Conservation (phyloP, 2,888 invertebrate genomes). For the Pseudoips prasinana region DNA sequence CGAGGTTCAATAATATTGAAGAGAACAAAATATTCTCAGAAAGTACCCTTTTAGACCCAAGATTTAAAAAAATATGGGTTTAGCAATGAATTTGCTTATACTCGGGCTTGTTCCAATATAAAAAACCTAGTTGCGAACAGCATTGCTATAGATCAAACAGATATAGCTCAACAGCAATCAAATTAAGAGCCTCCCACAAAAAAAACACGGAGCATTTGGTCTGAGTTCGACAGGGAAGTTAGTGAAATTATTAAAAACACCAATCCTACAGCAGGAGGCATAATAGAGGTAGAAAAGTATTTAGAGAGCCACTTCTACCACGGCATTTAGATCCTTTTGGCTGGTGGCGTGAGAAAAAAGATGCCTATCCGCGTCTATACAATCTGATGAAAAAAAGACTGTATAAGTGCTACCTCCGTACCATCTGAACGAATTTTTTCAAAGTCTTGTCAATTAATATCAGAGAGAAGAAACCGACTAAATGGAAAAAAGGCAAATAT, state of each 20-base stretch:
- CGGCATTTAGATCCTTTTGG: background rate
- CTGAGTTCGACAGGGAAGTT: slow-evolving; percentile 2
- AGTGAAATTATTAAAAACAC: slow-evolving; percentile 1
- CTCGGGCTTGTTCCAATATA: background rate
- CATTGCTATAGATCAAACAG: background rate
- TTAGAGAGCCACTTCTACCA: too few species aligned
- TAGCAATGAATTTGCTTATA: background rate
- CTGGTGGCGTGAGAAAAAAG: slow-evolving; percentile 1
- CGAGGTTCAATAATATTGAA: slow-evolving; percentile 1
- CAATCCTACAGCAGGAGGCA: slow-evolving; percentile 4
- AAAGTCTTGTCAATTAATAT: slow-evolving; percentile 1
- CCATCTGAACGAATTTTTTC: slow-evolving; percentile 4
- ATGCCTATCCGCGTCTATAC: slow-evolving; percentile 4
- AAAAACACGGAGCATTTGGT: background rate
- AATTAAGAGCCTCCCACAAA: too few species aligned
- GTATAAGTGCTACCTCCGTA: slow-evolving; percentile 1
- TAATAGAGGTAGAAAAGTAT: slow-evolving; percentile 6
- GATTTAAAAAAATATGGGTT: background rate
- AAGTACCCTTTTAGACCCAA: background rate
- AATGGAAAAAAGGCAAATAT: slow-evolving; percentile 2
- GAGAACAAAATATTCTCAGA: slow-evolving; percentile 4
- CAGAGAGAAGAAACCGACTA: slow-evolving; percentile 3
- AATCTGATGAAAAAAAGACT: slow-evolving; percentile 1
- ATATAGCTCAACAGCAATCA: background rate
- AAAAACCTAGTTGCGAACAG: background rate